A percentile compares a stretch with the other conserved stretches of the same genome.
phyloP scores from a whole-genome alignment of 1,140 invertebrate species.

The Dolichoris vasculosae region DNA sequence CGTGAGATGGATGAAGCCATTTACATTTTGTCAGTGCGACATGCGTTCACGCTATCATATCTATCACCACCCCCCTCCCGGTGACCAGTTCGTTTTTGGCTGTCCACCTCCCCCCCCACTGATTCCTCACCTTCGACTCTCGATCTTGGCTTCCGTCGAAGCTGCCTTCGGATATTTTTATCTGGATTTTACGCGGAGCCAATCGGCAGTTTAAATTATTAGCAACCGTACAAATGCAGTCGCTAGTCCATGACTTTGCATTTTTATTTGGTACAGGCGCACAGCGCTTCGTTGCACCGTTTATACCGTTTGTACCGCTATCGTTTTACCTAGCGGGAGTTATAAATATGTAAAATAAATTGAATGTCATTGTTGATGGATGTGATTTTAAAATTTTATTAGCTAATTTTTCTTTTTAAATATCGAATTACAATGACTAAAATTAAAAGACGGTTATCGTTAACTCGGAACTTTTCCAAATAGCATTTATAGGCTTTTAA shows the following conservation, averaged over 20 bases:
- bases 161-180: neutral
- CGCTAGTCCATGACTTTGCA: neutral
- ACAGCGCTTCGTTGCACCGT: no score
- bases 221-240: neutral
- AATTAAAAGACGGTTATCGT: neutral
- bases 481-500: neutral
- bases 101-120: conserved; percentile 31
- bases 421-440: neutral
- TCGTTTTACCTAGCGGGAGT: no score
- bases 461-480: neutral
- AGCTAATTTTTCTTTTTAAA: no score
- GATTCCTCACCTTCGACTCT: neutral
- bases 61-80: conserved; percentile 46
- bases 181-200: neutral
- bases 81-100: conserved; percentile 45
- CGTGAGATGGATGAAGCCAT: conserved; percentile 74
- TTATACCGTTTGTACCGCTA: no score
- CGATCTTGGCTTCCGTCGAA: neutral
- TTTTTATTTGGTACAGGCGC: neutral
- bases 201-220: neutral
- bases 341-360: no score
- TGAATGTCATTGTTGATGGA: no score
- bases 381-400: no score
- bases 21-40: conserved; percentile 76
- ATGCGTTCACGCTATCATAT: conserved; percentile 73